phyloP scores from a whole-genome alignment of 1,140 invertebrate genomes.

The Piezodorus guildinii region DNA sequence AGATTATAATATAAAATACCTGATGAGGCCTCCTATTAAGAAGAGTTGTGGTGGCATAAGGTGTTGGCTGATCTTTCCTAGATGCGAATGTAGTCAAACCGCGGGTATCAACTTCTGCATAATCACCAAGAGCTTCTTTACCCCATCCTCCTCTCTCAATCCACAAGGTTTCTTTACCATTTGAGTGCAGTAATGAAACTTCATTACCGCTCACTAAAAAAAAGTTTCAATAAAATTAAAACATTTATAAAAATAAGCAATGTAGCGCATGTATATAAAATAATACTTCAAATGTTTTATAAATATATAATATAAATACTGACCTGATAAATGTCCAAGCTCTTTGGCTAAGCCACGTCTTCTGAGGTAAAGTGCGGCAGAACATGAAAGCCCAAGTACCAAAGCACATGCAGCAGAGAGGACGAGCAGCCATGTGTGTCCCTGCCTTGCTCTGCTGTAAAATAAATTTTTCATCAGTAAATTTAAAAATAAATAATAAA shows the following conservation, averaged over 20 bases:
- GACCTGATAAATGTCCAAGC: conserved; percentile 29
- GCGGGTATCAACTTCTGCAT: conserved; percentile 22
- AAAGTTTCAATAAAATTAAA: neutral
- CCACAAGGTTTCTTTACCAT: conserved; percentile 26
- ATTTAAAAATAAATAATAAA: too few species aligned
- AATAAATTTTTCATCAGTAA: neutral
- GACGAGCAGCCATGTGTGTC: conserved; percentile 64
- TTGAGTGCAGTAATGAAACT: conserved; percentile 24
- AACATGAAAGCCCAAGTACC: conserved; percentile 48
- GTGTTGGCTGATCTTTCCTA: conserved; percentile 55
- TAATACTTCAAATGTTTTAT: neutral
- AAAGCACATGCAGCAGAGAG: conserved; percentile 57
- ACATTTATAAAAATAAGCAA: too few species aligned
- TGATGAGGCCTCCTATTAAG: conserved; percentile 31
- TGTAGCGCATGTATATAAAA: too few species aligned
- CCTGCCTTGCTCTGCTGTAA: conserved; percentile 12
- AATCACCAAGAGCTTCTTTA: conserved; percentile 20
- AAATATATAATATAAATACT: neutral
- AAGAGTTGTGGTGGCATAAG: conserved; percentile 72
- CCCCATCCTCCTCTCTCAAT: conserved; percentile 26
- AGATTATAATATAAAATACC: neutral
- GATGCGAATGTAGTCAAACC: conserved; percentile 55
- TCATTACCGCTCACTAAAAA: conserved; percentile 28
- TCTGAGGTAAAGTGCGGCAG: conserved; percentile 45
- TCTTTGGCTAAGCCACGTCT: conserved; percentile 41